phyloP scores from a whole-genome alignment of 37 sponge, comb jelly and placozoan species.

The Aphrocallistes beatrix region DNA sequence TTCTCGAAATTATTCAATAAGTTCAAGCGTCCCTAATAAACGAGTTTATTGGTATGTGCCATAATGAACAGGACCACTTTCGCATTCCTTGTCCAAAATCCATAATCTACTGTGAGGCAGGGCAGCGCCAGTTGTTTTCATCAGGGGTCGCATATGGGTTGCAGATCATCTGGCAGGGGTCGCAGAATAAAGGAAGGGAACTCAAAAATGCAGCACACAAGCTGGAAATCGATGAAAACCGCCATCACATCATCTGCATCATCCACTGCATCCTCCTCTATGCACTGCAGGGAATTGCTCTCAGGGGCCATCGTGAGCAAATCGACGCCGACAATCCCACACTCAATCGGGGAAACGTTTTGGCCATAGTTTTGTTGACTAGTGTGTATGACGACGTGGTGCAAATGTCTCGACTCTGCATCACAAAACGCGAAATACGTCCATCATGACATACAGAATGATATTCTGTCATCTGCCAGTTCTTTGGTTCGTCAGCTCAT shows the following conservation, averaged over 20 bases:
- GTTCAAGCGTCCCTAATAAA: too few relatives aligned
- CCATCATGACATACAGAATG: constrained; percentile 18
- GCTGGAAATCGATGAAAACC: constrained; percentile 1
- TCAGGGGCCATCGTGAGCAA: constrained; percentile 17
- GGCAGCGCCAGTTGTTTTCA: too few relatives aligned
- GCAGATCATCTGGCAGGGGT: too few relatives aligned
- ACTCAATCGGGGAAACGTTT: constrained; percentile 7
- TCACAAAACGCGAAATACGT: background rate
- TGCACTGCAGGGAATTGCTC: constrained; percentile 5
- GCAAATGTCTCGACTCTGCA: constrained; percentile 8
- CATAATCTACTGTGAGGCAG: too few relatives aligned
- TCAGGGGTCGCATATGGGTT: too few relatives aligned
- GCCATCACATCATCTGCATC: constrained; percentile 3
- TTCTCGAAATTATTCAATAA: too few relatives aligned
- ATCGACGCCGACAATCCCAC: constrained; percentile 14
- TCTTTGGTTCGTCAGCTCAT: constrained; percentile 12
- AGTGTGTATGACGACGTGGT: constrained; percentile 14
- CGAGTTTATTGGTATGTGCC: too few relatives aligned
- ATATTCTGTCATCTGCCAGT: constrained; percentile 16
- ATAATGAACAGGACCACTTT: too few relatives aligned
- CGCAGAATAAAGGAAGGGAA: too few relatives aligned
- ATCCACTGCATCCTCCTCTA: background rate
- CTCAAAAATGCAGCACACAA: constrained; percentile 10
- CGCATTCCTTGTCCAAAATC: too few relatives aligned
- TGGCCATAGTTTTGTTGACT: constrained; percentile 5